These are phyloP conservation scores for Lordiphosa stackelbergi DNA, from an alignment of 1,140 invertebrate species.

Conservation along the genomic window DNA sequence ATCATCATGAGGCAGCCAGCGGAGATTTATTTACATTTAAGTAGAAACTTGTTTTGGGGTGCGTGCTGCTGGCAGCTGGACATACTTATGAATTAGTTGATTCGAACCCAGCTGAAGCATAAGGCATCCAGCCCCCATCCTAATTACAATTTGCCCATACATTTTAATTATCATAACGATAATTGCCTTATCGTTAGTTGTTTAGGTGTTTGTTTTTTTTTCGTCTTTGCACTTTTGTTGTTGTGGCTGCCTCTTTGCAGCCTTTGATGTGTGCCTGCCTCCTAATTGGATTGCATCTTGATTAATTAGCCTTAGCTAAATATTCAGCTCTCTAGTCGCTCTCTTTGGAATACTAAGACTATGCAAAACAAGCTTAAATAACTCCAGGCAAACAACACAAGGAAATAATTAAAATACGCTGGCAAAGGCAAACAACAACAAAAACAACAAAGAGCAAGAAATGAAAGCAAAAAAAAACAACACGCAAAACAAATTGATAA, in stretches of 20 bases:
- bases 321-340: conserved; percentile 3
- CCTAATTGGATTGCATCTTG: conserved; percentile 64
- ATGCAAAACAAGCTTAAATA: conserved; percentile 59
- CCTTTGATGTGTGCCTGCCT: conserved; percentile 56
- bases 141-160: conserved; percentile 56
- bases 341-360: conserved; percentile 3
- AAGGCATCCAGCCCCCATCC: conserved; percentile 3
- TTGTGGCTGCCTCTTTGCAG: not conserved
- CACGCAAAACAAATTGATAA: conserved; percentile 68
- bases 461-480: conserved; percentile 32
- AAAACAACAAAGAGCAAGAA: conserved; percentile 28
- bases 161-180: conserved; percentile 74
- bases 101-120: too few species aligned
- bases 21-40: conserved; percentile 40
- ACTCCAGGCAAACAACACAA: conserved; percentile 40
- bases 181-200: conserved; percentile 56
- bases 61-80: conserved; percentile 1
- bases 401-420: conserved; percentile 71
- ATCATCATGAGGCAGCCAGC: not conserved
- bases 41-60: not conserved
- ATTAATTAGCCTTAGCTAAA: conserved; percentile 58
- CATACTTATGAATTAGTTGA: conserved; percentile 8
- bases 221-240: conserved; percentile 26
- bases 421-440: conserved; percentile 57
- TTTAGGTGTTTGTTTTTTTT: conserved; percentile 39